Conservation (phyloP, 2,797 vertebrate species). For the Sternotherus odoratus region DNA sequence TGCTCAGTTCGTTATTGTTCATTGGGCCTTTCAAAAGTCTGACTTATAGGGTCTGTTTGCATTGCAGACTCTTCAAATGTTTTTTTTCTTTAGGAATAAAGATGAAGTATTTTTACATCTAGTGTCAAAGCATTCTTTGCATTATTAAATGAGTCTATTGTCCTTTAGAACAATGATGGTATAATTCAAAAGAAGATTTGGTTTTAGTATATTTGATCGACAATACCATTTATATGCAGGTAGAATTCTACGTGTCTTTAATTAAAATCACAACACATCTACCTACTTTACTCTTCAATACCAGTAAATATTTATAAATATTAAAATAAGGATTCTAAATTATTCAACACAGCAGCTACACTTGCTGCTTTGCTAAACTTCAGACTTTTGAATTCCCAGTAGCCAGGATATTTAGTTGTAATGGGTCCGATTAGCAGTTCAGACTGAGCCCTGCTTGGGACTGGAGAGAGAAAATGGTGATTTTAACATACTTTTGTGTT, state of each 20-base stretch:
- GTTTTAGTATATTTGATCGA: background rate
- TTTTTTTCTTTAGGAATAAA: slow-evolving; percentile 10
- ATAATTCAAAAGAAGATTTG: background rate
- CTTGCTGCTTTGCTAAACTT: background rate
- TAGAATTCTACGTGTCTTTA: background rate
- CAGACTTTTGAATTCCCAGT: background rate
- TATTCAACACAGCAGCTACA: background rate
- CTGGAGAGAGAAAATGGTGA: background rate
- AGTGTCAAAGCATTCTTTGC: background rate
- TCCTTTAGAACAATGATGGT: background rate
- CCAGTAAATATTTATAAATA: background rate
- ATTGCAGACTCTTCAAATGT: background rate
- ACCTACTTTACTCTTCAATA: background rate
- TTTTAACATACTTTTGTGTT: background rate
- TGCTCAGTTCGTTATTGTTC: slow-evolving; percentile 30
- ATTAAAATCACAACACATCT: background rate
- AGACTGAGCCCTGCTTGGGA: background rate
- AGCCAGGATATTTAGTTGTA: background rate
- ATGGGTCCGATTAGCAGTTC: background rate
- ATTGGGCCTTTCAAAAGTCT: background rate
- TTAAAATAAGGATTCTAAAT: background rate
- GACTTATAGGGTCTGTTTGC: slow-evolving; percentile 21
- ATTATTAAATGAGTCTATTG: background rate
- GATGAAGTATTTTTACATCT: slow-evolving; percentile 19
- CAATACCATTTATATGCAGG: background rate